phyloP scores from a whole-genome alignment of 2,113 vertebrate genomes.

The Orthochromis malagaraziensis region DNA sequence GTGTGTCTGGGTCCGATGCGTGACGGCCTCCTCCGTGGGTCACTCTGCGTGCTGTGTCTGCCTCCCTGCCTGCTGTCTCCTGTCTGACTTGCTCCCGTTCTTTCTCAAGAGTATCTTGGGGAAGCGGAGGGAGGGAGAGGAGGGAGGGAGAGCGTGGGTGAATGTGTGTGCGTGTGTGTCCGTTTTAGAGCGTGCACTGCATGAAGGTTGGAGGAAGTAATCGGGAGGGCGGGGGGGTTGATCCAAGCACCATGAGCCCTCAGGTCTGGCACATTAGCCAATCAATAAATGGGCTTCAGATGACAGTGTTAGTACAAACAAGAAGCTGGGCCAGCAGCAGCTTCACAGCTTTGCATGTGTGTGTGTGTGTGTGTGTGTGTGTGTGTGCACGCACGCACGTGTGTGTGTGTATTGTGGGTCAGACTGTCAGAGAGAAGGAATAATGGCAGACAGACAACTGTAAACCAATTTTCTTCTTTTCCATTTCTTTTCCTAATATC shows the following conservation, averaged over 20 bases:
- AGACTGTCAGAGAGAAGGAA: not conserved
- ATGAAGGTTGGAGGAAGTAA: constrained; percentile 3
- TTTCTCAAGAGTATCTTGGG: constrained; percentile 70
- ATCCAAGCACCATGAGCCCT: constrained; percentile 62
- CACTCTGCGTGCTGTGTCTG: constrained; percentile 65
- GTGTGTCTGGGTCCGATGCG: not conserved
- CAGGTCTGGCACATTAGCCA: constrained; percentile 72
- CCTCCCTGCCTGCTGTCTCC: constrained; percentile 51
- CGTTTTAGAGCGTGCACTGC: not conserved
- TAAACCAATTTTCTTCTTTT: constrained; percentile 31
- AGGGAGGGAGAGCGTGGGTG: not conserved
- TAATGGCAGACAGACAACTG: constrained; percentile 29
- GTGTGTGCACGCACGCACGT: not conserved
- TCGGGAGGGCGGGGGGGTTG: constrained; percentile 27
- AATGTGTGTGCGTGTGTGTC: not conserved
- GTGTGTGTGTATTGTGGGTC: not conserved
- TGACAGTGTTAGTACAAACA: constrained; percentile 75
- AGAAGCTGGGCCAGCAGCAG: constrained; percentile 52
- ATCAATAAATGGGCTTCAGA: constrained; percentile 76
- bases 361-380: not conserved
- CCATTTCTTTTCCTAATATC: constrained; percentile 6
- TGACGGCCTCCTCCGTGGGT: constrained; percentile 45
- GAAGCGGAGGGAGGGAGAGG: constrained; percentile 55
- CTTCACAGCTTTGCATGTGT: constrained; percentile 34
- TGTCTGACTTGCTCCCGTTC: constrained; percentile 62